These are phyloP conservation scores for Lycophotia porphyrea DNA, from an alignment of 2,888 invertebrate species.

Conservation along the genomic window DNA sequence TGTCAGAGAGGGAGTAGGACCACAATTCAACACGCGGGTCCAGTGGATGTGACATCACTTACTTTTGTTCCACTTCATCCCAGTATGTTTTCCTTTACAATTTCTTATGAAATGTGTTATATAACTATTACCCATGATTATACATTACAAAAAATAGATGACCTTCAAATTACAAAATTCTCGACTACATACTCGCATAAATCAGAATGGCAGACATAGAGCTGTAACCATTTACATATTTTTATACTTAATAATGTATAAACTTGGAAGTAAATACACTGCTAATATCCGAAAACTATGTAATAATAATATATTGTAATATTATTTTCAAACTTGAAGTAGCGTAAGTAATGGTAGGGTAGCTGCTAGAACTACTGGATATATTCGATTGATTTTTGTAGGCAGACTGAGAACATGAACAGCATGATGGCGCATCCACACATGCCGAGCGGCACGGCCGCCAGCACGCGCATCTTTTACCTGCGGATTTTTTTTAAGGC, in stretches of 20 bases:
- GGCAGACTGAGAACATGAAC: too few species aligned
- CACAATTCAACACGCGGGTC: not conserved
- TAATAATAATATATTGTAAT: not conserved
- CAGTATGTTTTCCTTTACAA: not conserved
- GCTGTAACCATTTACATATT: constrained; percentile 14
- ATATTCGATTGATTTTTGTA: too few species aligned
- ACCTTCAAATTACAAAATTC: not conserved
- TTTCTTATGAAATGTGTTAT: not conserved
- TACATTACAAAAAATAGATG: constrained; percentile 5
- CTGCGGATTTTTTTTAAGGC: too few species aligned
- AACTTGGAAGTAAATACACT: not conserved
- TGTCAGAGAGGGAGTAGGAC: not conserved
- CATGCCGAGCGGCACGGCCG: too few species aligned
- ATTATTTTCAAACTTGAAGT: not conserved
- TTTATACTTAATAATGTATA: constrained; percentile 29
- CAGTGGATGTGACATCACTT: not conserved
- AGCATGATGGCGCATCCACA: too few species aligned
- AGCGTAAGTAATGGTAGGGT: not conserved
- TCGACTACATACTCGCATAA: too few species aligned
- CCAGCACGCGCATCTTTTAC: too few species aligned
- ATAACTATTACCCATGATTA: not conserved
- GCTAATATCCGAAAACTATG: not conserved
- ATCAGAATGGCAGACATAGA: not conserved
- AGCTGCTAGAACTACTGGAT: too few species aligned
- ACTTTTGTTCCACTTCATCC: not conserved